phyloP scores from a whole-genome alignment of 2,113 vertebrate species.

The Bufo gargarizans region DNA sequence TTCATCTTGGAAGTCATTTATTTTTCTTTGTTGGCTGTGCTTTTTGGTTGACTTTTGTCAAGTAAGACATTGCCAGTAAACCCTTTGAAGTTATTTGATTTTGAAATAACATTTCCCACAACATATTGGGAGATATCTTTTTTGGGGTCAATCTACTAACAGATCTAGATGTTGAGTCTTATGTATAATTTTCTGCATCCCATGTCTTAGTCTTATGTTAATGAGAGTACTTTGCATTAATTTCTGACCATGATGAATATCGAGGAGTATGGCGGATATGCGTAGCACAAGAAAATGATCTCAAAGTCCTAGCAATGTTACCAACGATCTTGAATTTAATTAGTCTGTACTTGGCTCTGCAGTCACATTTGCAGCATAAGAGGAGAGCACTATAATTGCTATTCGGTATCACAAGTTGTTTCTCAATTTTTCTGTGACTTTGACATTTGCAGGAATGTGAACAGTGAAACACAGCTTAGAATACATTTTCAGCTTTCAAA shows the following conservation, averaged over 20 bases:
- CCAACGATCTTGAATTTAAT: conserved; percentile 28
- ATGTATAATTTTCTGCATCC: not conserved
- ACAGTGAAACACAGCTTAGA: not conserved
- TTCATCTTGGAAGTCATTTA: not conserved
- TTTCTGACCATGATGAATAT: conserved; percentile 13
- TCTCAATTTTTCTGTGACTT: conserved; percentile 5
- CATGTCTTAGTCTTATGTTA: conserved; percentile 16
- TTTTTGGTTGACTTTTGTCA: not conserved
- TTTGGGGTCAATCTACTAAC: not conserved
- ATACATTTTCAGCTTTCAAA: not conserved
- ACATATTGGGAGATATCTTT: not conserved
- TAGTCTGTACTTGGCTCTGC: not conserved
- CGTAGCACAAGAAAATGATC: conserved; percentile 15
- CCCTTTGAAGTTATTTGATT: not conserved
- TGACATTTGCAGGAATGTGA: not conserved
- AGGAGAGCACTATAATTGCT: not conserved
- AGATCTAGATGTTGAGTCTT: not conserved
- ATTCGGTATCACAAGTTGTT: not conserved
- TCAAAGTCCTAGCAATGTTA: conserved; percentile 21
- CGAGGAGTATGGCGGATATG: no score
- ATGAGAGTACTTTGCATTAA: conserved; percentile 1
- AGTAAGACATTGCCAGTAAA: not conserved
- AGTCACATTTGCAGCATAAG: not conserved
- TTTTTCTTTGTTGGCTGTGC: not conserved
- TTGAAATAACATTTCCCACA: not conserved